Base-by-base conservation (phyloP, 2,113 vertebrate genomes). In the Alaudala cheleensis region DNA sequence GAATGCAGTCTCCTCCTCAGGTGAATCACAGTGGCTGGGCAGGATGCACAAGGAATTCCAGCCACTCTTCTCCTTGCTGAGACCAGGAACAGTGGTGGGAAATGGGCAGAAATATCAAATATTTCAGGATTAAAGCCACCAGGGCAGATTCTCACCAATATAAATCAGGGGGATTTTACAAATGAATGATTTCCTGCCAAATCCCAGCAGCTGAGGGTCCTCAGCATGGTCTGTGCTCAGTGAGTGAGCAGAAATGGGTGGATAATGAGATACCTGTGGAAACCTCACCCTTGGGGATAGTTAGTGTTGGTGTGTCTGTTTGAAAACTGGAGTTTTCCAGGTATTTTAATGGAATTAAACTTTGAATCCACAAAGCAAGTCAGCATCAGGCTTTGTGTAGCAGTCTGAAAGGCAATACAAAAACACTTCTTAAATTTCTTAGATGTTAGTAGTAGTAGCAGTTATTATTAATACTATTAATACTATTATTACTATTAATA, bases 1-100 rank as follows among this genome's bases (percentile, higher is more conserved):
- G 93, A 96, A 91, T 84, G 88, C 83, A 77, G 50, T 95, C 90
- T 86, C 58, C 73, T 10, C 85, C 64, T 37, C 89, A 97, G 91
- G 82, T 95, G 82, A 91, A 89, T 95, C 95, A 86, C n/a, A 78
- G 88, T 61, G 89, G 73, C 91, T 84, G 53, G 81, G 81, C 53
- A 67, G 89, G 87, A 92, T 91, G 90, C 94, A 73, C 14, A 2
- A 94, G 95, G 93, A 90, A 93, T 94, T 87, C 65, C 31, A 39
- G 83, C 53, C 85, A 18, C 79, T 76, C 51, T 71, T 81, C 57
- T 87, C 86, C 56, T 0, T 3, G 39, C 49, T 87, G 51, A 62
- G 64, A 47, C 81, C n/a, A 12, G 76, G 31, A 80, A 67, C 37
- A 74, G 81, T 26, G 58, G 4, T 72, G 85, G 81, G 10, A 56